phyloP scores from a whole-genome alignment of 2,797 vertebrate species.

The Borostomias antarcticus region DNA sequence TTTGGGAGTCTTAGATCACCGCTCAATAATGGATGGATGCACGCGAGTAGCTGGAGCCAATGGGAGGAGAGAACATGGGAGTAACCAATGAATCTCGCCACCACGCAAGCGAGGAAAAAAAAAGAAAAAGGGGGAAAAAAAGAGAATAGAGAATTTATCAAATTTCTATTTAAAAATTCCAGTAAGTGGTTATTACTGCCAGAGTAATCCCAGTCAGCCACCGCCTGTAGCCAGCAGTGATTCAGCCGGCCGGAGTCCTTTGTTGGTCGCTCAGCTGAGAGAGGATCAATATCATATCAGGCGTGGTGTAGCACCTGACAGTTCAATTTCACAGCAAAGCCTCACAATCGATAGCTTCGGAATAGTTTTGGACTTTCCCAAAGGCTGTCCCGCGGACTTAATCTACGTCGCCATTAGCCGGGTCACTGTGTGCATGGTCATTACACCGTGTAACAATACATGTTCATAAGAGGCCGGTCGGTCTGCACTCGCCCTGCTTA shows the following conservation, averaged over 20 bases:
- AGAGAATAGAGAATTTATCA: slow-evolving; percentile 47
- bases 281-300: slow-evolving; percentile 87
- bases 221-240: slow-evolving; percentile 13
- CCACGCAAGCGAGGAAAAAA: not conserved
- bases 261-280: slow-evolving; percentile 59
- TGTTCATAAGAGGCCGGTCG: slow-evolving; percentile 63
- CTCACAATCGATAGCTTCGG: slow-evolving; percentile 78
- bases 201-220: slow-evolving; percentile 3
- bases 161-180: slow-evolving; percentile 68
- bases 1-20: slow-evolving; percentile 16
- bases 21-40: slow-evolving; percentile 41
- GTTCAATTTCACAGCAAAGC: slow-evolving; percentile 83
- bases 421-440: slow-evolving; percentile 61
- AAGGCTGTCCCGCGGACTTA: slow-evolving; percentile 62
- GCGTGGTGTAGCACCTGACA: slow-evolving; percentile 79
- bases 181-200: slow-evolving; percentile 43
- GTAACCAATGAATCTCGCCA: not conserved
- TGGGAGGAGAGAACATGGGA: not conserved
- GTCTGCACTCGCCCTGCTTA: slow-evolving; percentile 42
- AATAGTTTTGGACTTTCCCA: slow-evolving; percentile 74
- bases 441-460: slow-evolving; percentile 71
- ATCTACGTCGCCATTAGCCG: slow-evolving; percentile 70
- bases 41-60: not conserved
- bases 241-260: slow-evolving; percentile 66
- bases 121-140: not conserved